These are phyloP conservation scores for Etheostoma spectabile DNA, from an alignment of 2,113 vertebrate species.

Conservation along the genomic window DNA sequence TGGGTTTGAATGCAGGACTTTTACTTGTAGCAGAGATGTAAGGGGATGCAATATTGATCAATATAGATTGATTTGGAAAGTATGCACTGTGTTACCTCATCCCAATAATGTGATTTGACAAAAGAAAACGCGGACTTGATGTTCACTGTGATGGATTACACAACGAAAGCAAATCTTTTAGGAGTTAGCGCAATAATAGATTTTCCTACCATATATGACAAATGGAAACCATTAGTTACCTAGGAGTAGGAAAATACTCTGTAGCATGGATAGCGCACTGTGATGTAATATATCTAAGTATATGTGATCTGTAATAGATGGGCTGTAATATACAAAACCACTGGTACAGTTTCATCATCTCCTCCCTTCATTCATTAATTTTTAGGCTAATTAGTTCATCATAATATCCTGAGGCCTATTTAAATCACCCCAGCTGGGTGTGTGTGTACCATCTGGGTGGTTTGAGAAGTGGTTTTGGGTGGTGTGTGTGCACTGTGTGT, in stretches of 20 bases:
- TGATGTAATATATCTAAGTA: neutral
- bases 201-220: neutral
- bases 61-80: neutral
- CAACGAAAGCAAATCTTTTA: neutral
- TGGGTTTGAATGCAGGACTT: neutral
- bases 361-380: slow-evolving; percentile 20
- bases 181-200: neutral
- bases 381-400: slow-evolving; percentile 12
- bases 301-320: neutral
- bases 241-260: neutral
- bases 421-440: slow-evolving; percentile 35
- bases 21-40: too few species aligned
- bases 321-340: neutral
- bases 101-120: slow-evolving; percentile 13
- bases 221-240: neutral
- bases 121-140: neutral
- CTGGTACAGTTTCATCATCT: neutral
- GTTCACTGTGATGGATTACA: neutral
- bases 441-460: slow-evolving; percentile 57
- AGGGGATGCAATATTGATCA: neutral
- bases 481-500: slow-evolving; percentile 43
- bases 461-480: slow-evolving; percentile 65
- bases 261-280: neutral
- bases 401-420: slow-evolving; percentile 10
- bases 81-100: slow-evolving; percentile 3